Evolutionary conservation across 2,888 invertebrate species (phyloP).

Genomic region (Heterodera filipjevi): DNA sequence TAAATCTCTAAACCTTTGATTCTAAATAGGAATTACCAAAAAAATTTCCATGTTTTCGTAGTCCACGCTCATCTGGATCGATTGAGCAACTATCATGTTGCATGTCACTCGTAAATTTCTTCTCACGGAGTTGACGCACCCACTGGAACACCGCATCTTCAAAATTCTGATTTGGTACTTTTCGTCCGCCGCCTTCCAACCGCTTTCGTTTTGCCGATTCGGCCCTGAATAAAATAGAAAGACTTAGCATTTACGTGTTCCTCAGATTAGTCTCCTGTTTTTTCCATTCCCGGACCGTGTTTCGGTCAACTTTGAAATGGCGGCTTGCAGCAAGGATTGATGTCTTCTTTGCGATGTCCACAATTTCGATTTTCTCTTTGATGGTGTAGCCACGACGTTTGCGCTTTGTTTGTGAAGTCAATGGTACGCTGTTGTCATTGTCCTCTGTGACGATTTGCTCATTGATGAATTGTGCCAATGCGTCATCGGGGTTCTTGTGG

Average conservation of each 20-base stretch:
- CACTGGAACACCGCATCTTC: neutral
- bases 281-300: neutral
- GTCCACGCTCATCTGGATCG: too few relatives aligned
- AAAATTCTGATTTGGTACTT: neutral
- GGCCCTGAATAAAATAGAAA: too few relatives aligned
- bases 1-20: too few relatives aligned
- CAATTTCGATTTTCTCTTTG: constrained; percentile 1
- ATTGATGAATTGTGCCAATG: neutral
- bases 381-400: neutral
- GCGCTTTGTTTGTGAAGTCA: neutral
- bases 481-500: neutral
- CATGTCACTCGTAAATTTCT: constrained; percentile 1
- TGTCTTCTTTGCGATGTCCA: neutral
- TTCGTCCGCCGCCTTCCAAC: neutral
- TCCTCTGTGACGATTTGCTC: neutral
- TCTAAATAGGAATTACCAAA: too few relatives aligned
- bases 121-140: neutral
- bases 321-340: constrained; percentile 5
- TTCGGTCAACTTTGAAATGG: neutral
- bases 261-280: too few relatives aligned
- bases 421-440: neutral
- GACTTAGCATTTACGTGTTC: too few relatives aligned
- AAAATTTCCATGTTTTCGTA: too few relatives aligned
- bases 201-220: too few relatives aligned
- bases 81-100: constrained; percentile 1